Evolutionary conservation across 2,888 invertebrate genomes (phyloP).

Genomic region (Nebria salina): DNA sequence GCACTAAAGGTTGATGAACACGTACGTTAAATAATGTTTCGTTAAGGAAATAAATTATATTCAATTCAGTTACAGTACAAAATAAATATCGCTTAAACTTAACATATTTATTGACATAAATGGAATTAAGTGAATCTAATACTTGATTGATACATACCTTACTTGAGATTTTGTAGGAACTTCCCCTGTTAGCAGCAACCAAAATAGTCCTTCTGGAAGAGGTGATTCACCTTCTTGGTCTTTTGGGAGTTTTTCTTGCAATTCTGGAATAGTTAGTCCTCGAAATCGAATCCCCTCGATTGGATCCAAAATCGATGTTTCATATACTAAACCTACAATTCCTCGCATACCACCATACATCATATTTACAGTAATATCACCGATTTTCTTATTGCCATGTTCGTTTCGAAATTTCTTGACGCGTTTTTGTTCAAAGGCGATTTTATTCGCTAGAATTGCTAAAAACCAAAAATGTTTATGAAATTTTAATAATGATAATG

Average conservation of each 20-base stretch:
- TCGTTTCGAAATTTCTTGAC: slow-evolving; percentile 67
- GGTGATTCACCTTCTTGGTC: slow-evolving; percentile 76
- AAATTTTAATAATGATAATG: no score
- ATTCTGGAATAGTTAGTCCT: slow-evolving; percentile 85
- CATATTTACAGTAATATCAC: slow-evolving; percentile 63
- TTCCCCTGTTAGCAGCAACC: slow-evolving; percentile 80
- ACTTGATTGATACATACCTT: not conserved
- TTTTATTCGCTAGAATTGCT: slow-evolving; percentile 65
- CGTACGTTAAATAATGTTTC: no score
- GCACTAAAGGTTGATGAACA: no score
- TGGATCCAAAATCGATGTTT: slow-evolving; percentile 88
- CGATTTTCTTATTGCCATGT: slow-evolving; percentile 67
- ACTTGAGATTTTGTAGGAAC: slow-evolving; percentile 72
- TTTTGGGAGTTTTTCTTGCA: slow-evolving; percentile 77
- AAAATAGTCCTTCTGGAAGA: slow-evolving; percentile 82
- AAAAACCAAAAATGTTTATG: slow-evolving; percentile 56
- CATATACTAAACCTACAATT: slow-evolving; percentile 88
- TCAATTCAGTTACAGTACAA: no score
- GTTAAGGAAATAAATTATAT: no score
- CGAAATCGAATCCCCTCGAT: slow-evolving; percentile 92
- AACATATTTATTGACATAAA: no score
- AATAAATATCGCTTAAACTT: no score
- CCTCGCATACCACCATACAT: slow-evolving; percentile 93
- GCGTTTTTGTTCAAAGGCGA: slow-evolving; percentile 67
- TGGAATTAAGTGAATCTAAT: no score